These are phyloP conservation scores for Tragelaphus eurycerus DNA, from an alignment of 2,797 vertebrate genomes.

Conservation along the genomic window DNA sequence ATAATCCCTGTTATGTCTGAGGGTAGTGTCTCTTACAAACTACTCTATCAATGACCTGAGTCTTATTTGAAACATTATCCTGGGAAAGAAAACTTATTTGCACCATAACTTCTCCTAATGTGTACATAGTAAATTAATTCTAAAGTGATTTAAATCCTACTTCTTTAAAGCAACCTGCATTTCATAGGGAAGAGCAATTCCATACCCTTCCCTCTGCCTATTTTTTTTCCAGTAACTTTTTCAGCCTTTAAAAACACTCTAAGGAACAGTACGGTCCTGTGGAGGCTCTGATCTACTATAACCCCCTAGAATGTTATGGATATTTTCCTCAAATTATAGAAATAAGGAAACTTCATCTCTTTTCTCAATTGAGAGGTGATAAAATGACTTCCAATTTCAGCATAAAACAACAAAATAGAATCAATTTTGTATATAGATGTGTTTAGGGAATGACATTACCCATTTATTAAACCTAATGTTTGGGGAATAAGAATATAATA, in stretches of 20 bases:
- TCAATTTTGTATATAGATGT: neutral
- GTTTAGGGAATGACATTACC: neutral
- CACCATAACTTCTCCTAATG: neutral
- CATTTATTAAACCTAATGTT: neutral
- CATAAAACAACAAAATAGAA: neutral
- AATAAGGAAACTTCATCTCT: neutral
- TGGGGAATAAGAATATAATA: neutral
- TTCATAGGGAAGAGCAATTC: neutral
- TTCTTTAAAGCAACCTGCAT: neutral
- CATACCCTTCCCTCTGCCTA: fast-evolving
- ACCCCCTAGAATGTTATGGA: neutral
- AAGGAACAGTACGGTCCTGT: neutral
- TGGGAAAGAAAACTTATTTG: neutral
- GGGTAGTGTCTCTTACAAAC: neutral
- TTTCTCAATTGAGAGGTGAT: neutral
- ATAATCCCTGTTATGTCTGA: neutral
- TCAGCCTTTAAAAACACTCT: neutral
- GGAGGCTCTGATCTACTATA: neutral
- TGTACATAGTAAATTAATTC: neutral
- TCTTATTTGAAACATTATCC: neutral
- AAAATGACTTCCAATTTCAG: neutral
- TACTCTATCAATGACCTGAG: neutral
- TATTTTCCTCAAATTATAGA: neutral
- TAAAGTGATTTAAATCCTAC: neutral
- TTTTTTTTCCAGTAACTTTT: neutral